Evolutionary conservation across 2,113 vertebrate species (phyloP).

Genomic region (Seriola dumerili): DNA sequence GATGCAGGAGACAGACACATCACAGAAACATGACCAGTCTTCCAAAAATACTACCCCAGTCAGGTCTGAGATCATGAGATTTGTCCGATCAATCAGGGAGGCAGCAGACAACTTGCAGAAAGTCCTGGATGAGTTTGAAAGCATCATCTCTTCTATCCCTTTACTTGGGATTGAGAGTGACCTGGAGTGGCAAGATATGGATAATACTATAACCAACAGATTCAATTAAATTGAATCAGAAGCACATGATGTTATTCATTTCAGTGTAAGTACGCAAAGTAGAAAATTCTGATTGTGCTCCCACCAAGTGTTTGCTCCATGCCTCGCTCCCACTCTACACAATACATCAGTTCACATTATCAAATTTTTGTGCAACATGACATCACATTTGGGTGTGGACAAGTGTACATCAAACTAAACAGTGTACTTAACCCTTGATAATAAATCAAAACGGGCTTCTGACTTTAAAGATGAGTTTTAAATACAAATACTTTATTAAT

Average conservation of each 20-base stretch:
- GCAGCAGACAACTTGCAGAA: not conserved
- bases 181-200: not conserved
- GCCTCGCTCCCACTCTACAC: too few relatives aligned
- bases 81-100: conserved; percentile 36
- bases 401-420: not conserved
- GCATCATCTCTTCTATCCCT: not conserved
- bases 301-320: not conserved
- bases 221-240: not conserved
- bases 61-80: conserved; percentile 57
- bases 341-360: not conserved
- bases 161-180: not conserved
- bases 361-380: not conserved
- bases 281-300: too few relatives aligned
- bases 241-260: too few relatives aligned
- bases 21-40: too few relatives aligned
- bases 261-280: too few relatives aligned
- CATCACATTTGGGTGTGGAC: not conserved
- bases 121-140: conserved; percentile 19
- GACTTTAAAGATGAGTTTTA: too few relatives aligned
- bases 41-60: not conserved
- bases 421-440: too few relatives aligned
- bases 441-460: too few relatives aligned
- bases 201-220: not conserved
- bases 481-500: too few relatives aligned
- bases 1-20: not conserved